Evolutionary conservation across 2,113 vertebrate species (phyloP).

Genomic region (Candoia aspera): DNA sequence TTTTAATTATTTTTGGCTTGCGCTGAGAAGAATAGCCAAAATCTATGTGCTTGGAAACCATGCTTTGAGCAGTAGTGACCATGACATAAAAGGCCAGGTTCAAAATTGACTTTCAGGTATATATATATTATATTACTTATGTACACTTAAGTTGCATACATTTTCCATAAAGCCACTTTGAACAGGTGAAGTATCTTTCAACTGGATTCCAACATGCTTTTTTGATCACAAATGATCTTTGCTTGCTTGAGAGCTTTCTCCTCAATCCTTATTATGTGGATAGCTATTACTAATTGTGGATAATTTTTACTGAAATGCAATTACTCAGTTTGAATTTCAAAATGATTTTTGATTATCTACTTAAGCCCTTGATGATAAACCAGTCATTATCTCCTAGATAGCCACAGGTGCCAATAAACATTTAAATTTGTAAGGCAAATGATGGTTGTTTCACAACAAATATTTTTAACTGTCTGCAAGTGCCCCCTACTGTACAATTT

Average conservation of each 20-base stretch:
- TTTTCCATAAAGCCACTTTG: background rate
- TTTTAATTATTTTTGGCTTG: background rate
- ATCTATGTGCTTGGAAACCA: background rate
- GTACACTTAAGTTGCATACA: background rate
- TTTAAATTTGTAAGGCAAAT: background rate
- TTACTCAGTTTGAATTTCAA: no score
- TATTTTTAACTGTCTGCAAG: conserved; percentile 19
- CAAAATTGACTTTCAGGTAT: background rate
- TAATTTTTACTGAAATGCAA: background rate
- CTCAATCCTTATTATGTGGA: background rate
- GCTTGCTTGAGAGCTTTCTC: background rate
- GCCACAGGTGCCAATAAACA: background rate
- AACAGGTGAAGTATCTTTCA: background rate
- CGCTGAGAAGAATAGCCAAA: no score
- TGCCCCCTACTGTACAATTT: conserved; percentile 16
- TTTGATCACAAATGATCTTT: background rate
- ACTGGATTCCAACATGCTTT: background rate
- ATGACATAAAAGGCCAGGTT: background rate
- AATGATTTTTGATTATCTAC: background rate
- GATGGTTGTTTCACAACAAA: background rate
- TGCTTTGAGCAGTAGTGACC: background rate
- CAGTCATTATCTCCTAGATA: background rate
- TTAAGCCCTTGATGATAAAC: background rate
- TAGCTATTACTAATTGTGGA: background rate
- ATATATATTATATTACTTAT: background rate